Evolutionary conservation across 2,113 vertebrate genomes (phyloP).

Genomic region (Cyprichromis sp.): DNA sequence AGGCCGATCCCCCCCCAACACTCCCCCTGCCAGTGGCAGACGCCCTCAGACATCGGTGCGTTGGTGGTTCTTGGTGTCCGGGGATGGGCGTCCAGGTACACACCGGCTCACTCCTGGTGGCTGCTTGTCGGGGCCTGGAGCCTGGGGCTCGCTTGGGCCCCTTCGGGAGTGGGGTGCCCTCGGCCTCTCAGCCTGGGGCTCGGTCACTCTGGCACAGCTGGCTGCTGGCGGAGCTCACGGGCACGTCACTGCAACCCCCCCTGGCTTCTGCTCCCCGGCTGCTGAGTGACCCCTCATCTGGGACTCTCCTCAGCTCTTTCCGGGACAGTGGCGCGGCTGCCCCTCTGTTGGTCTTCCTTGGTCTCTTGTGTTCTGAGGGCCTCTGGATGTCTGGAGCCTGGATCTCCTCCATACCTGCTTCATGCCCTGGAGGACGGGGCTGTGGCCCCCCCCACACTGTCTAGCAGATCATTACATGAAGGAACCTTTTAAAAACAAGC

Average conservation of each 20-base stretch:
- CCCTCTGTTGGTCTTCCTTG: background rate
- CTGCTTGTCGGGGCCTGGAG: too few relatives aligned
- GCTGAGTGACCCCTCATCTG: too few relatives aligned
- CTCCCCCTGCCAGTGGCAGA: too few relatives aligned
- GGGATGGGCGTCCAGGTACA: too few relatives aligned
- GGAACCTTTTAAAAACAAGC: background rate
- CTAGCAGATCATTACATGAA: background rate
- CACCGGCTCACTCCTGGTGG: too few relatives aligned
- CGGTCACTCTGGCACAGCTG: rapidly evolving
- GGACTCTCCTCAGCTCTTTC: too few relatives aligned
- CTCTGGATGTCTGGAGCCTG: rapidly evolving
- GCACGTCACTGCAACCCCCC: rapidly evolving
- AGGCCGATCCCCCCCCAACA: too few relatives aligned
- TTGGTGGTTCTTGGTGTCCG: too few relatives aligned
- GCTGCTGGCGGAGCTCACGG: rapidly evolving
- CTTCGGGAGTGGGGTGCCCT: too few relatives aligned
- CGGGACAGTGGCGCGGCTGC: rapidly evolving
- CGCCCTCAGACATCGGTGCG: too few relatives aligned
- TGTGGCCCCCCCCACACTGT: rapidly evolving
- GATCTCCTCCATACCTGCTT: background rate
- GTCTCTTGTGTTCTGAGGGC: rapidly evolving
- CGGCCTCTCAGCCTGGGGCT: too few relatives aligned
- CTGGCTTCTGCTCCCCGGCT: rapidly evolving
- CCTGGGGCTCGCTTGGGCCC: too few relatives aligned
- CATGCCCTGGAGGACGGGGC: background rate